Evolutionary conservation across 1,140 invertebrate genomes (phyloP), one percentile per base, ranked within the genome.

Genomic region (Drosophila cardini): DNA sequence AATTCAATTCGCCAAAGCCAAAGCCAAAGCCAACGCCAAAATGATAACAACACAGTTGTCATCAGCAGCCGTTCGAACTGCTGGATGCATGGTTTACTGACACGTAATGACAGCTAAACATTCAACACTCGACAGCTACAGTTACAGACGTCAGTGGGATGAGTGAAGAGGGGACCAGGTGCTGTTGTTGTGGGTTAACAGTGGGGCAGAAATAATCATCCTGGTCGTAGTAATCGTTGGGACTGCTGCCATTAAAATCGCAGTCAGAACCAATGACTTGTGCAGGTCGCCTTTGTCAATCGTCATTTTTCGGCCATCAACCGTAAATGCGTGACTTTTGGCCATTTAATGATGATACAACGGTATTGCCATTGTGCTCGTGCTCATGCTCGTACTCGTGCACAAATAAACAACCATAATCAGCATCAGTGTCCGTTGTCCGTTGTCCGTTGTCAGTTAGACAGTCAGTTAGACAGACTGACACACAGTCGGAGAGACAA

Each of bases 301-400:
- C 55, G 68, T 71, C 56, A 61, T 68, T 55, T 56, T 60, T 43
- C 50, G 63, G 0, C 50, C 63, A 62, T 55, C 73, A 87, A 84
- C 83, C 82, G 63, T 78, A 83, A 87, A 87, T 87, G 84, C 84
- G 84, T 89, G 84, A 89, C 84, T 89, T 89, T 89, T 84, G 84
- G 85, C 73, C 84, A 75, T 89, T 89, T 89, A 89, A 89, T 89
- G 80, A 89, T 89, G 80, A 80, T 89, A 83, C 77, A 84, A 78
- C 67, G 80, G 76, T 80, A 80, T 84, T 89, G 77, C 64, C 72
- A 73, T 73, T 69, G 71, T 69, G 56, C 42, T 53, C 34, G 48
- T 77, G 79, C 76, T 67, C 79, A 87, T 69, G 56, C 42, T 53
- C 34, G 71, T 69, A 48, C 42, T 45, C 26, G 48, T 77, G 79